A percentile compares a stretch with the other conserved stretches of the same genome.
Conservation (phyloP, 2,113 vertebrate genomes). For the Vidua macroura region DNA sequence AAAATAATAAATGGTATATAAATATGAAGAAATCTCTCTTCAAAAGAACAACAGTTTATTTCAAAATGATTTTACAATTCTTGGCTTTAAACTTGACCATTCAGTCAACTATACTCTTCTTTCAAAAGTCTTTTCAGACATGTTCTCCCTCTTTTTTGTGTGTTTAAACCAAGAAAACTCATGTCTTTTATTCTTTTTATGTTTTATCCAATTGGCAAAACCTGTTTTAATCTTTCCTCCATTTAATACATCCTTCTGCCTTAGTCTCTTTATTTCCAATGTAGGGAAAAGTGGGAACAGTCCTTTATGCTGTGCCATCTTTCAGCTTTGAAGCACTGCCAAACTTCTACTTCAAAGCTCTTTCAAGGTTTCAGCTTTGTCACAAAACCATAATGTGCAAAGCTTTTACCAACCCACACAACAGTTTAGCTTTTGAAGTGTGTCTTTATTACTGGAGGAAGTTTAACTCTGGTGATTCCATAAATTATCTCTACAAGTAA, state of each 20-base stretch:
- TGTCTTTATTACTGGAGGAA: not conserved
- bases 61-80: not conserved
- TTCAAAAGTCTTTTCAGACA: not conserved
- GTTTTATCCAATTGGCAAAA: not conserved
- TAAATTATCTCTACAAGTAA: not conserved
- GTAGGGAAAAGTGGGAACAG: not conserved
- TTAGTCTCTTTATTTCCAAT: not conserved
- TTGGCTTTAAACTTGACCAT: not conserved
- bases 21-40: not conserved
- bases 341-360: conserved; percentile 25
- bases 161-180: conserved; percentile 1
- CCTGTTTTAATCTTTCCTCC: not conserved
- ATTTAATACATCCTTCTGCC: not conserved
- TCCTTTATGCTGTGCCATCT: not conserved
- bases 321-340: conserved; percentile 44
- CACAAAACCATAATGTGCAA: not conserved
- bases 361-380: conserved; percentile 31
- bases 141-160: not conserved
- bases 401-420: not conserved
- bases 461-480: not conserved
- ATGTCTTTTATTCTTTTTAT: not conserved
- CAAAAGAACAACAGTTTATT: not conserved
- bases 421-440: not conserved
- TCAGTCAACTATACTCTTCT: not conserved
- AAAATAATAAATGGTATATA: not conserved